Evolutionary conservation across 2,113 vertebrate genomes (phyloP).

Genomic region (Misgurnus mizolepis): DNA sequence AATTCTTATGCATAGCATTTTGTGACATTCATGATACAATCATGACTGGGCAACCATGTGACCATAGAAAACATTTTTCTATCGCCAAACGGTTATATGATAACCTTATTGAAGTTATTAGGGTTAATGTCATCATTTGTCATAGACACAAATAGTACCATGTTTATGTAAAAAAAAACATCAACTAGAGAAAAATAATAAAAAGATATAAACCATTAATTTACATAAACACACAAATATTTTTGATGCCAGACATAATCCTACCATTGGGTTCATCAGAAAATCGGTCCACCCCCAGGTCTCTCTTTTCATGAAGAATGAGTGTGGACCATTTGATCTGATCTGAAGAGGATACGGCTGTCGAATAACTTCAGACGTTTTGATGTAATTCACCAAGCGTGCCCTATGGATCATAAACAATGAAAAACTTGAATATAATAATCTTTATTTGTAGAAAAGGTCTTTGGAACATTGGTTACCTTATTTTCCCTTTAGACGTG

Average conservation of each 20-base stretch:
- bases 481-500: conserved; percentile 99
- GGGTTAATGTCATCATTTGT: no score
- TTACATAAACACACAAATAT: no score
- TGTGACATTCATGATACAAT: not conserved
- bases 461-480: conserved; percentile 70
- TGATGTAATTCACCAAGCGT: conserved; percentile 95
- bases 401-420: conserved; percentile 73
- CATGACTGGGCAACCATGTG: no score
- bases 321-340: conserved; percentile 86
- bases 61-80: no score
- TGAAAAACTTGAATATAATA: not conserved
- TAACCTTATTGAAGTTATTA: no score
- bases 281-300: conserved; percentile 99
- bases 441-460: not conserved
- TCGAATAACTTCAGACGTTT: conserved; percentile 93
- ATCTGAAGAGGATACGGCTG: conserved; percentile 94
- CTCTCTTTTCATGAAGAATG: conserved; percentile 96
- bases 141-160: no score
- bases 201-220: no score
- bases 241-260: conserved; percentile 36
- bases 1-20: not conserved
- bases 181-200: no score
- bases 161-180: no score
- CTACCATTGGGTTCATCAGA: conserved; percentile 99
- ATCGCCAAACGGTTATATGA: no score